These are phyloP conservation scores for Acheta domesticus DNA, from an alignment of 2,888 invertebrate species.

Conservation along the genomic window DNA sequence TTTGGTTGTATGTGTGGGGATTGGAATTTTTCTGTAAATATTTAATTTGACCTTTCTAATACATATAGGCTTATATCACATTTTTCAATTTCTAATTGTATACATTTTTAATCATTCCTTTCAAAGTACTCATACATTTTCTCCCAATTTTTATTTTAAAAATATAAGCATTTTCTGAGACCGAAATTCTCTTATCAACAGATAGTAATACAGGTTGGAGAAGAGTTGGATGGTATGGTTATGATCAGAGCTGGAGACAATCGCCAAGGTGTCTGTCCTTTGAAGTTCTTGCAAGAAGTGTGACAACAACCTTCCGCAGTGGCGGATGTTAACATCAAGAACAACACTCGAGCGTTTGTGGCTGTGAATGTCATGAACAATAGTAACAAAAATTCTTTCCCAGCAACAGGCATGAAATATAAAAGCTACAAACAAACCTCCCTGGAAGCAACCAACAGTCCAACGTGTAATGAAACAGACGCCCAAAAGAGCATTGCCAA, in stretches of 20 bases:
- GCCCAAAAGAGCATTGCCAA: background rate
- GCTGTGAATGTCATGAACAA: constrained; percentile 9
- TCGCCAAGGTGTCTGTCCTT: constrained; percentile 89
- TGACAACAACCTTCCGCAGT: constrained; percentile 52
- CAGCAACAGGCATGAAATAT: background rate
- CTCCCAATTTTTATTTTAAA: too few species aligned
- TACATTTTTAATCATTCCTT: too few species aligned
- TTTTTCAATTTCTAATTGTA: too few species aligned
- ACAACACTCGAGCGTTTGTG: background rate
- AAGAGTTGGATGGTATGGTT: constrained; percentile 90
- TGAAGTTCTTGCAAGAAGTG: constrained; percentile 92
- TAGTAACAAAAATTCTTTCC: background rate
- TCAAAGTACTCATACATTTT: too few species aligned
- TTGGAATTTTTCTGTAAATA: too few species aligned
- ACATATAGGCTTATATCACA: too few species aligned
- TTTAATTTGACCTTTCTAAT: too few species aligned
- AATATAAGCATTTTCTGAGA: background rate
- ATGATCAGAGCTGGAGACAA: constrained; percentile 90
- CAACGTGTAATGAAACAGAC: background rate
- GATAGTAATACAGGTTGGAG: constrained; percentile 88
- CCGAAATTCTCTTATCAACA: constrained; percentile 39
- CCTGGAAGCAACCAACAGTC: background rate
- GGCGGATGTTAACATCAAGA: background rate
- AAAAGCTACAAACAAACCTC: background rate
- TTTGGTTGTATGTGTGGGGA: too few species aligned